A percentile compares a stretch with the other conserved stretches of the same genome.
These are phyloP conservation scores for Drosophila rufa DNA, from an alignment of 1,140 invertebrate species.

Conservation along the genomic window DNA sequence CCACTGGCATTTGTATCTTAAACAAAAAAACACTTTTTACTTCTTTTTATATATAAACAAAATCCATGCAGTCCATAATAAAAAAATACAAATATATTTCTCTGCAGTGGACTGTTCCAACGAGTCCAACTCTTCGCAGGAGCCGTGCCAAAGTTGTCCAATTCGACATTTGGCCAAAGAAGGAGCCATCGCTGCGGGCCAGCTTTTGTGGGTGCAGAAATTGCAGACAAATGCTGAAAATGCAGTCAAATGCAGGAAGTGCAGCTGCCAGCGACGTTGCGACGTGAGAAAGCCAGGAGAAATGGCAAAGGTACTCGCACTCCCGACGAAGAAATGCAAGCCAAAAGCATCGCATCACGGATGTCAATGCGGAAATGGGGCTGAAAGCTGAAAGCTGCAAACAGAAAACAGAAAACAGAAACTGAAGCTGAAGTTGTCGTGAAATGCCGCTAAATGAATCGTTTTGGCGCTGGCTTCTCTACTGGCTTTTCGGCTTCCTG, in stretches of 20 bases:
- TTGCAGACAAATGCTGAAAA: slow-evolving; percentile 48
- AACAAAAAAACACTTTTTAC: too few relatives aligned
- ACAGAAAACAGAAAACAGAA: slow-evolving; percentile 5
- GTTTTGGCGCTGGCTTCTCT: slow-evolving; percentile 28
- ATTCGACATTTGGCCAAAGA: slow-evolving; percentile 69
- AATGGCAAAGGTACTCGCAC: slow-evolving; percentile 72
- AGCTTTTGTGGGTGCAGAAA: slow-evolving; percentile 55
- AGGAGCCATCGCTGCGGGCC: slow-evolving; percentile 37
- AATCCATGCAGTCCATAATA: not conserved
- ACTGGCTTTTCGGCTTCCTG: slow-evolving; percentile 31
- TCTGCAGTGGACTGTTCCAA: not conserved
- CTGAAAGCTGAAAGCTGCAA: slow-evolving; percentile 26
- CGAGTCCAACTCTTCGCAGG: slow-evolving; percentile 6
- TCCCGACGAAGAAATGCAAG: slow-evolving; percentile 44
- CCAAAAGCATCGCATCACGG: slow-evolving; percentile 58
- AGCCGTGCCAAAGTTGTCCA: slow-evolving; percentile 43
- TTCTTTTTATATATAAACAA: not conserved
- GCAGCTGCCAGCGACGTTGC: slow-evolving; percentile 31
- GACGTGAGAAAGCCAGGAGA: slow-evolving; percentile 74
- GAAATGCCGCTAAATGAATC: slow-evolving; percentile 72
- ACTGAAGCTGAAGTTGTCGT: slow-evolving; percentile 64
- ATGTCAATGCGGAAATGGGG: slow-evolving; percentile 75
- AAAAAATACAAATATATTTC: not conserved
- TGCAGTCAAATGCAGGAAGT: slow-evolving; percentile 50
- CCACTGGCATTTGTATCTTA: too few relatives aligned